These are phyloP conservation scores for Laodelphax striatellus DNA, from an alignment of 1,140 invertebrate genomes.

Conservation along the genomic window DNA sequence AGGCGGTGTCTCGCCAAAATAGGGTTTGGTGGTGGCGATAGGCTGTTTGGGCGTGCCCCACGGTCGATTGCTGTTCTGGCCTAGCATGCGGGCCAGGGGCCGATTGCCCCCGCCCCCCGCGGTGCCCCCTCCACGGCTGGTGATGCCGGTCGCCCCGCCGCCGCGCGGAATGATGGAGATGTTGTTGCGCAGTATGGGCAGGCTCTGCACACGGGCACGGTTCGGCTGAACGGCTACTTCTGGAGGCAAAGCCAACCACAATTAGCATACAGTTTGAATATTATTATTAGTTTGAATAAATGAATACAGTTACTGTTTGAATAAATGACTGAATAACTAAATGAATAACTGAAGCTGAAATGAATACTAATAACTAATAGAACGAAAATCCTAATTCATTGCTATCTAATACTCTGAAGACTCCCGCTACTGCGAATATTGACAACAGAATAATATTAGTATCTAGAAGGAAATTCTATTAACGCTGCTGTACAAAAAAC, in stretches of 20 bases:
- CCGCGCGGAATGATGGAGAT: conserved; percentile 11
- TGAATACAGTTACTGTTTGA: no score
- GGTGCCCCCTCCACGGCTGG: background rate
- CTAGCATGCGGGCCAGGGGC: conserved; percentile 6
- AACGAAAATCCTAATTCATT: no score
- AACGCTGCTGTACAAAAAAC: no score
- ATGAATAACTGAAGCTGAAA: no score
- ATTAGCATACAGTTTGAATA: no score
- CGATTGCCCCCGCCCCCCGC: background rate
- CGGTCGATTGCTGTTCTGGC: background rate
- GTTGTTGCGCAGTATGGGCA: conserved; percentile 7
- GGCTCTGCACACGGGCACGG: conserved; percentile 1
- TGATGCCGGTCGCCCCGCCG: background rate
- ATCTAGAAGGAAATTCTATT: no score
- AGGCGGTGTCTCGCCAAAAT: conserved; percentile 10
- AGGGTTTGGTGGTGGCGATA: conserved; percentile 8
- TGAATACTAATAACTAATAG: no score
- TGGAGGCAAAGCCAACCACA: background rate
- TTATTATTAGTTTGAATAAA: no score
- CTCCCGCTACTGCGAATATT: no score
- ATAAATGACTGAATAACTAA: no score
- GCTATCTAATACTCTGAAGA: no score
- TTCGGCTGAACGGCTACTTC: conserved; percentile 10
- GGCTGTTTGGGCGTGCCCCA: conserved; percentile 9
- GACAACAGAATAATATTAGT: no score